Base-by-base conservation (phyloP, 64 coral and sea anemone species). In the Actinia equina region DNA sequence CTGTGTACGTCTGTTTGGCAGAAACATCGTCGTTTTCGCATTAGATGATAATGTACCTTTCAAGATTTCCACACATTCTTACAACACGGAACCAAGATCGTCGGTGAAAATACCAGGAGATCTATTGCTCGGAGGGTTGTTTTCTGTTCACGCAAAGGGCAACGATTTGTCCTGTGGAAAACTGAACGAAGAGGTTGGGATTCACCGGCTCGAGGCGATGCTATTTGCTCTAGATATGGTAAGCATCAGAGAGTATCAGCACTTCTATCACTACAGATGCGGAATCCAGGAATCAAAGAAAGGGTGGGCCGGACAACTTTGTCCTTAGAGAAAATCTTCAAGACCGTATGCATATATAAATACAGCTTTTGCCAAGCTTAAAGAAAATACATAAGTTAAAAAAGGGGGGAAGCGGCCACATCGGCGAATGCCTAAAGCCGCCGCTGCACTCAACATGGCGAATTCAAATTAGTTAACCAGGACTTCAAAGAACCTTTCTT, bases 201-300 rank as follows among this genome's bases (percentile, higher is more conserved):
- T 98, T 86, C 95, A 98, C 59, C 89, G 95, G 27, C 85, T 98
- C 1, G 95, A 98, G 76, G 95, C 95, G 18, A 98, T 98, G 95
- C 59, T 98, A 18, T 98, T 94, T 55, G 95, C 95, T 44, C 57
- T 98, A 10, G 89, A 94, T 64, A 87, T 88, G 93, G 93, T 95
- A 88, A 26, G 25, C 13, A 58, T 22, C 46, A 49, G 1, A 6
- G 2, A 37, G 30, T 37, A 37, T 37, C 30, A 37, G 30, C 30
- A 37, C 30, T 37, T 37, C 30, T 37, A 37, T 37, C 30, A 37
- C 30, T n/a, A n/a, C n/a, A n/a, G n/a, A n/a, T n/a, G n/a, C n/a
- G n/a, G n/a, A n/a, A n/a, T n/a, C n/a, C n/a, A n/a, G n/a, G n/a
- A n/a, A n/a, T n/a, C n/a, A n/a, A n/a, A n/a, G n/a, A n/a, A n/a